Percentiles rank a stretch among this genome's conserved stretches.
phyloP scores from a whole-genome alignment of 2,888 invertebrate genomes.

The Actias luna region DNA sequence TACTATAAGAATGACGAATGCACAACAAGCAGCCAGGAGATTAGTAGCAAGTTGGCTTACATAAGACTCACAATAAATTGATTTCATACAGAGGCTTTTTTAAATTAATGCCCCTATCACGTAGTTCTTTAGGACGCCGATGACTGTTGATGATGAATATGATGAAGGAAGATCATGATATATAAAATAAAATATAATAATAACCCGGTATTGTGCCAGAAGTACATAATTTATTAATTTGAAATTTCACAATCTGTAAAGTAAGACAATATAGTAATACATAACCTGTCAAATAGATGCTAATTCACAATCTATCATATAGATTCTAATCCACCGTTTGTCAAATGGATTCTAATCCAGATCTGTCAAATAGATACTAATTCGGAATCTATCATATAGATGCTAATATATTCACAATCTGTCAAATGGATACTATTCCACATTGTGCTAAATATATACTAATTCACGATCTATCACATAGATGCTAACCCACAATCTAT shows the following conservation, averaged over 20 bases:
- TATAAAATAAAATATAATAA: slow-evolving; percentile 48
- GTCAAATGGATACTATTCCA: slow-evolving; percentile 68
- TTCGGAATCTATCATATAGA: slow-evolving; percentile 37
- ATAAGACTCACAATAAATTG: slow-evolving; percentile 12
- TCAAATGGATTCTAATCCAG: no score
- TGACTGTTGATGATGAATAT: no score
- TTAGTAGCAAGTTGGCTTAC: slow-evolving; percentile 62
- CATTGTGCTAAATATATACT: slow-evolving; percentile 55
- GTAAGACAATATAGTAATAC: neutral
- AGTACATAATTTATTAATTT: slow-evolving; percentile 73
- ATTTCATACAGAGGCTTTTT: neutral
- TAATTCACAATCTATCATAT: slow-evolving; percentile 54
- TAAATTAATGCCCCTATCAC: neutral
- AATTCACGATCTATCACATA: slow-evolving; percentile 31
- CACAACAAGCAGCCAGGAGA: slow-evolving; percentile 57
- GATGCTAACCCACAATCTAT: slow-evolving; percentile 69
- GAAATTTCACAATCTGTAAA: slow-evolving; percentile 75
- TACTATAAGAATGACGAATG: slow-evolving; percentile 64
- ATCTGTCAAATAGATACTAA: neutral
- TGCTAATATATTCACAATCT: neutral
- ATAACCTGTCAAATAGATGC: slow-evolving; percentile 43
- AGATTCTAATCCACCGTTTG: neutral
- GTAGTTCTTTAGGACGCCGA: neutral
- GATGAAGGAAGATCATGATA: neutral
- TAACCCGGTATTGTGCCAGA: slow-evolving; percentile 57